These are phyloP conservation scores for Microcebus griseorufus DNA, from an alignment of 2,113 vertebrate genomes.

Conservation along the genomic window DNA sequence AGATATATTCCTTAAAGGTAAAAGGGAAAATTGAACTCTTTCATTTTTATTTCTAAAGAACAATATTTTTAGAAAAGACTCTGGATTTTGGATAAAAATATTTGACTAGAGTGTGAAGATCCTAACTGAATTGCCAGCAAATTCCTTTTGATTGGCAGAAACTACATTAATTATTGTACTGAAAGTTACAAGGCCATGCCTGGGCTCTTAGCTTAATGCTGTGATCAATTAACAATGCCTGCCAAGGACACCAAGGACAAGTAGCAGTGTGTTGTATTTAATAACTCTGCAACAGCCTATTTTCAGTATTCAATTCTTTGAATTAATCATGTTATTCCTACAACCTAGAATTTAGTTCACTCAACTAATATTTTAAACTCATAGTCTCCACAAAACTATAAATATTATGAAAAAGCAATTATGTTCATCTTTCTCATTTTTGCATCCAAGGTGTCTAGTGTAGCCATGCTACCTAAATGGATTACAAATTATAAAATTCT, in stretches of 20 bases:
- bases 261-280: not conserved
- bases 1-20: not conserved
- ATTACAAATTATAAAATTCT: not conserved
- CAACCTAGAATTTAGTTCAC: not conserved
- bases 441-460: not conserved
- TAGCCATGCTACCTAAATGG: not conserved
- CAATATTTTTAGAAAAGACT: not conserved
- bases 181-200: not conserved
- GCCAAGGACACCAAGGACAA: not conserved
- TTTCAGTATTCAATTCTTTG: not conserved
- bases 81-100: not conserved
- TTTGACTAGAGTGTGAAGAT: not conserved
- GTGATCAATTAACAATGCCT: not conserved
- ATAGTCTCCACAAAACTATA: not conserved
- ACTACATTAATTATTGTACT: not conserved
- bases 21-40: not conserved
- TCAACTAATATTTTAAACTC: not conserved
- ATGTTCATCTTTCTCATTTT: not conserved
- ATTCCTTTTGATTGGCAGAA: not conserved
- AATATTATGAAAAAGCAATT: not conserved
- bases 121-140: not conserved
- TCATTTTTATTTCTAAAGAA: not conserved
- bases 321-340: constrained; percentile 4
- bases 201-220: not conserved
- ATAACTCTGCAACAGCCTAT: not conserved